Evolutionary conservation across 2,888 invertebrate genomes (phyloP).

Genomic region (Spatulosminthurus flaviceps): DNA sequence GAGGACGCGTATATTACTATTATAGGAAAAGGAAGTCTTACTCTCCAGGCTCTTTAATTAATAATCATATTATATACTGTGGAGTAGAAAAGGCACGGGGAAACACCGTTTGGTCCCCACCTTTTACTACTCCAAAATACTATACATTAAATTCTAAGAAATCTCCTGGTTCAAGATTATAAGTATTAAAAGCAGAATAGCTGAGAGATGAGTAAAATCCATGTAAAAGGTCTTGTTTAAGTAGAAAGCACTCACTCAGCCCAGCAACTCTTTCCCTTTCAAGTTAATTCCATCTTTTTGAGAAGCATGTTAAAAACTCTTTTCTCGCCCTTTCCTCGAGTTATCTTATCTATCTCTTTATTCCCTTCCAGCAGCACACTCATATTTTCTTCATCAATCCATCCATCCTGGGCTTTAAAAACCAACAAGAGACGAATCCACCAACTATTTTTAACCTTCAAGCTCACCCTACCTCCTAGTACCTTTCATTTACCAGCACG

Average conservation of each 20-base stretch:
- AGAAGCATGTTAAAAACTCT: neutral
- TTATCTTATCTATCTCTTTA: slow-evolving; percentile 13
- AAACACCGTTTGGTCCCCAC: no score
- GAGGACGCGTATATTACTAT: neutral
- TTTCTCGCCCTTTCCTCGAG: neutral
- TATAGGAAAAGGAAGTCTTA: no score
- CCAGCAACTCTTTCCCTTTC: neutral
- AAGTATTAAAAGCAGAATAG: no score
- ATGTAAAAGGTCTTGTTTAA: no score
- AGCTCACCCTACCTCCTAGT: no score
- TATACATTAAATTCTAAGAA: no score
- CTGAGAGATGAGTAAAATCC: no score
- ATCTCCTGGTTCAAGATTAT: no score
- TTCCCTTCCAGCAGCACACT: neutral
- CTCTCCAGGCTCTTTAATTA: no score
- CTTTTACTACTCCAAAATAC: no score
- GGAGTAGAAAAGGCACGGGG: neutral
- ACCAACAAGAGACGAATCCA: neutral
- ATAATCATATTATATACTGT: neutral
- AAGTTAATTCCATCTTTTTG: neutral
- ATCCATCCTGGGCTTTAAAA: neutral
- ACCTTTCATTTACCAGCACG: no score
- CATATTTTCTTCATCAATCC: neutral
- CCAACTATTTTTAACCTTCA: no score
- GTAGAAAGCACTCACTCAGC: neutral